Conservation (phyloP, 2,113 vertebrate species). For the Machaerirhynchus nigripectus region DNA sequence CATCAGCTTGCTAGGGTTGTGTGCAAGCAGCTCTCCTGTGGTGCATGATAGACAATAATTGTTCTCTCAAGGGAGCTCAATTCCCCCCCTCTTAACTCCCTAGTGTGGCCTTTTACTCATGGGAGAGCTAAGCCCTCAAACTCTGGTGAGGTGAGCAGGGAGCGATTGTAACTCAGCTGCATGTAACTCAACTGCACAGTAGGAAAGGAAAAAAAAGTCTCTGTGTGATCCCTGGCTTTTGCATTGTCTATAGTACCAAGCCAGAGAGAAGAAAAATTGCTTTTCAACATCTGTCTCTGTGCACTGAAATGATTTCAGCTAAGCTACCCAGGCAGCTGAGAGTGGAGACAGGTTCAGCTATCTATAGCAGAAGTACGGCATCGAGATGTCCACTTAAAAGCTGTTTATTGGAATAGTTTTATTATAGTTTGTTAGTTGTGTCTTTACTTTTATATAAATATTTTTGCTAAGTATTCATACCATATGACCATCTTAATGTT, state of each 20-base stretch:
- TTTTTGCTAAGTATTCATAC: neutral
- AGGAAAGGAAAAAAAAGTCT: neutral
- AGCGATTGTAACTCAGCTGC: neutral
- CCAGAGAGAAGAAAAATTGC: neutral
- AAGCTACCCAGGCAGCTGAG: neutral
- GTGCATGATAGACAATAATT: neutral
- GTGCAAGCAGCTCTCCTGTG: neutral
- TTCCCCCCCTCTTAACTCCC: neutral
- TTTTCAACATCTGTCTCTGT: neutral
- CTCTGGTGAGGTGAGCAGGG: neutral
- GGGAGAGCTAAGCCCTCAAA: neutral
- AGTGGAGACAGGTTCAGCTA: neutral
- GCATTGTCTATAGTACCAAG: neutral
- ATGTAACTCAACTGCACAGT: neutral
- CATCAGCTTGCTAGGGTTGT: neutral
- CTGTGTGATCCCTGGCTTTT: neutral
- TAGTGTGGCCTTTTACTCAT: neutral
- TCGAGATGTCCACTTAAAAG: neutral
- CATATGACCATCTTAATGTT: neutral
- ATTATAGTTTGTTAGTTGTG: neutral
- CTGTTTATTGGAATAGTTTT: neutral
- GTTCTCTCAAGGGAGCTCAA: neutral
- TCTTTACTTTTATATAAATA: neutral
- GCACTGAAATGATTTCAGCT: neutral
- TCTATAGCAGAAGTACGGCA: fast-evolving